Conservation (phyloP, 1,140 invertebrate genomes). For the Alviniconcha marisindica region DNA sequence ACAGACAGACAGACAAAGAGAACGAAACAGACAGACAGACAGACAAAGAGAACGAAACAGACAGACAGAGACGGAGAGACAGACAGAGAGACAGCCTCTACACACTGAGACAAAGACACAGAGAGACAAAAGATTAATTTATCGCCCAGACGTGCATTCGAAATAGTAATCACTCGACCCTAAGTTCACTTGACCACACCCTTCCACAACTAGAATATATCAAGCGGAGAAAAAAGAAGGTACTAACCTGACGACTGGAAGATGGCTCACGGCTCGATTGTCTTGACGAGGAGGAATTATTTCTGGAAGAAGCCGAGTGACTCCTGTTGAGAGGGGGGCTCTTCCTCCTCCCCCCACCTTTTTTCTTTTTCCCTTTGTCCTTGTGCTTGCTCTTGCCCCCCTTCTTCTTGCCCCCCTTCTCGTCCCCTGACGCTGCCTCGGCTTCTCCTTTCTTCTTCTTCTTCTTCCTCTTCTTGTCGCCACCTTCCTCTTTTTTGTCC, state of each 20-base stretch:
- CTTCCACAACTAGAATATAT: too few relatives aligned
- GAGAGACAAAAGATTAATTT: too few relatives aligned
- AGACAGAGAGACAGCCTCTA: too few relatives aligned
- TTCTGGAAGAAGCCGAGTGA: background rate
- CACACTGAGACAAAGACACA: too few relatives aligned
- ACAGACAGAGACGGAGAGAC: background rate
- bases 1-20: background rate
- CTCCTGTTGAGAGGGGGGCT: background rate
- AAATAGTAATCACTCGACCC: too few relatives aligned
- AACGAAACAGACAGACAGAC: background rate
- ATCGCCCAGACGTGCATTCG: too few relatives aligned
- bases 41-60: background rate
- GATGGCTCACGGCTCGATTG: too few relatives aligned
- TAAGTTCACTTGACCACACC: too few relatives aligned
- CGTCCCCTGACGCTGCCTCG: background rate
- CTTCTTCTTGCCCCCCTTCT: background rate
- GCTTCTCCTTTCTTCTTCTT: background rate
- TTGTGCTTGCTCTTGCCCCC: background rate
- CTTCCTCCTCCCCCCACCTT: background rate
- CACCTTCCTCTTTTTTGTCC: background rate
- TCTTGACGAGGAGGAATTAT: background rate
- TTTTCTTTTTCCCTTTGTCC: slow-evolving; percentile 20
- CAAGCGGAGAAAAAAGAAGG: too few relatives aligned
- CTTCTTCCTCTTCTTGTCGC: background rate
- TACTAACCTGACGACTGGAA: background rate